These are phyloP conservation scores for Halocynthia aurantium DNA, from an alignment of 23 tunicate genomes.

Conservation along the genomic window DNA sequence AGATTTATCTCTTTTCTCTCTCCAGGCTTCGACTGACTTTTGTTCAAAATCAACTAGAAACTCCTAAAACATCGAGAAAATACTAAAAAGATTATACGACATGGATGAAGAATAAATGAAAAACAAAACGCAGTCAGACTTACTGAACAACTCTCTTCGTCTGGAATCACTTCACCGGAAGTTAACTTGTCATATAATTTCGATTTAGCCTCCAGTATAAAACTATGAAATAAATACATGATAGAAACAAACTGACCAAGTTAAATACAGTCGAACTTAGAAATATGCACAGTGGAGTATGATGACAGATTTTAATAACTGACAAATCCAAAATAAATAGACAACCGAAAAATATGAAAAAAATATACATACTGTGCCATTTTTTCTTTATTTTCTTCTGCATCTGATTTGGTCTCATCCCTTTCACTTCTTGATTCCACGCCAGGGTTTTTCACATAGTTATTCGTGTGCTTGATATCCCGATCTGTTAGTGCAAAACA, in stretches of 20 bases:
- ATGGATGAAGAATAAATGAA: not conserved
- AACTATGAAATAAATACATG: not conserved
- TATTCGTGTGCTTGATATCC: too few species aligned
- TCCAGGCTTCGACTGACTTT: slow-evolving; percentile 88
- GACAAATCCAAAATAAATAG: too few species aligned
- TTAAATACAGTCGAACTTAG: too few species aligned
- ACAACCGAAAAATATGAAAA: too few species aligned
- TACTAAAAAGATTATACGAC: not conserved
- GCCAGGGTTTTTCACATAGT: slow-evolving; percentile 33
- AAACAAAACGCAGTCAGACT: not conserved
- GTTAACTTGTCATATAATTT: slow-evolving; percentile 82
- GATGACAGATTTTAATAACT: too few species aligned
- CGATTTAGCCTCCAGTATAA: slow-evolving; percentile 48
- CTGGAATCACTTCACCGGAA: slow-evolving; percentile 71
- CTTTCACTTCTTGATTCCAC: slow-evolving; percentile 43
- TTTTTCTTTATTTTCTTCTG: slow-evolving; percentile 29
- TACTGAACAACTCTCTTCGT: slow-evolving; percentile 56
- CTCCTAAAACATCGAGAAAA: slow-evolving; percentile 16
- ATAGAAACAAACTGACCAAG: too few species aligned
- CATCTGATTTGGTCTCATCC: slow-evolving; percentile 24
- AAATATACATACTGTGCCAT: slow-evolving; percentile 41
- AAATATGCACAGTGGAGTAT: too few species aligned
- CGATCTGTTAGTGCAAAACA: too few species aligned
- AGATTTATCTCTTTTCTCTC: slow-evolving; percentile 37
- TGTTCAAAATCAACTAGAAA: slow-evolving; percentile 94